phyloP scores from a whole-genome alignment of 2,113 vertebrate species.

The Brienomyrus longianalis region DNA sequence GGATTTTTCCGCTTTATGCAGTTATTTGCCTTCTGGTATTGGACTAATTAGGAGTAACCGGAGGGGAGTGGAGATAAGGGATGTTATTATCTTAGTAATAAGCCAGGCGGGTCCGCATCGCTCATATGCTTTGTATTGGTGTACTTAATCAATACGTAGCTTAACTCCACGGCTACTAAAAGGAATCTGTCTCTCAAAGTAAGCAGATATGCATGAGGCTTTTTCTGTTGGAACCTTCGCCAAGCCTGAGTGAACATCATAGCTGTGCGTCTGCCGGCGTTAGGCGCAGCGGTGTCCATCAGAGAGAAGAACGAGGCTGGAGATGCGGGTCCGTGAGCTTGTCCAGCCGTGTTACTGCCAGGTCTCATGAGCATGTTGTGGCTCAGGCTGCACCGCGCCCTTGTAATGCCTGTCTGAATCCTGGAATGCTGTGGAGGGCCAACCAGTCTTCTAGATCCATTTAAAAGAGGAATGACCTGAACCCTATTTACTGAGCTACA shows the following conservation, averaged over 20 bases:
- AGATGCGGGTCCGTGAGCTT: background rate
- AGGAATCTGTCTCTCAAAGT: background rate
- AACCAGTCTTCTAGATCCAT: background rate
- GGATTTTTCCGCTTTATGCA: background rate
- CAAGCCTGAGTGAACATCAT: background rate
- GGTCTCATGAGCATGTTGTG: background rate
- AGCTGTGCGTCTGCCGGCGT: background rate
- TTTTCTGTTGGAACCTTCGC: background rate
- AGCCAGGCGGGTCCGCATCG: background rate
- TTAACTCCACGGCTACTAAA: background rate
- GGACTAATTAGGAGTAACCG: conserved; percentile 16
- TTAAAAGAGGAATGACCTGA: background rate
- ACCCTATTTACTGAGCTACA: background rate
- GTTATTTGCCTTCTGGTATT: conserved; percentile 5
- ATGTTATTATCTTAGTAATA: background rate
- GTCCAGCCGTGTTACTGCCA: background rate
- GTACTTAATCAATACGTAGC: background rate
- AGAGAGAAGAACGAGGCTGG: background rate
- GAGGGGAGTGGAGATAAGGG: background rate
- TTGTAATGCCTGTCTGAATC: background rate
- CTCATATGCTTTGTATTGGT: background rate
- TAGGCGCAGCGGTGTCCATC: background rate
- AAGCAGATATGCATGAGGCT: background rate
- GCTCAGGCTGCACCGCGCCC: background rate
- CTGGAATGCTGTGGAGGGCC: background rate